A percentile compares a stretch with the other conserved stretches of the same genome.
Conservation (phyloP, 2,888 invertebrate species). For the Metacarcinus magister region DNA sequence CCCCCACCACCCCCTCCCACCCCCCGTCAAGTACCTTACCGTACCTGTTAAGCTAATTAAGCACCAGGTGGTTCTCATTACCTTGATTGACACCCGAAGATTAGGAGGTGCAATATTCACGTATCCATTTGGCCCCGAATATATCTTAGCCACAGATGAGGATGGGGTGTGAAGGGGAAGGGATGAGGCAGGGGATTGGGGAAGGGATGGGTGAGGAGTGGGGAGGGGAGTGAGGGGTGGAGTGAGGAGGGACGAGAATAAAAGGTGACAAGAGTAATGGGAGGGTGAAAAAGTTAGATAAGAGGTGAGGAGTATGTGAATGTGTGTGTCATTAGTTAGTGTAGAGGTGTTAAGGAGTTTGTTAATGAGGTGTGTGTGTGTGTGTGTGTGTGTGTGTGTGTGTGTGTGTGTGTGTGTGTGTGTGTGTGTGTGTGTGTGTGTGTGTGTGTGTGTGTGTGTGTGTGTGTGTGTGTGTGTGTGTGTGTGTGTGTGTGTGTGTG, state of each 20-base stretch:
- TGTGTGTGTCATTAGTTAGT: background rate
- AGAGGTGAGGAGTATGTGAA: background rate
- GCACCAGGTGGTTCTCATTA: background rate
- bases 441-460: too few species aligned
- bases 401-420: background rate
- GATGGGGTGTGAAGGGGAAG: background rate
- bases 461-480: too few species aligned
- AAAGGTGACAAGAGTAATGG: background rate
- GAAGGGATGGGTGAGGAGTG: background rate
- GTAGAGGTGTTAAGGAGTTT: background rate
- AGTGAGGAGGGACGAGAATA: background rate
- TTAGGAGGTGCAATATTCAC: slow-evolving; percentile 22
- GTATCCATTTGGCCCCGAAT: background rate
- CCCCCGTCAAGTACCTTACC: background rate
- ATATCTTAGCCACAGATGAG: background rate
- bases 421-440: too few species aligned
- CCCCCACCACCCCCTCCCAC: background rate
- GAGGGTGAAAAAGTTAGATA: background rate
- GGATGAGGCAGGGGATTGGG: too few species aligned
- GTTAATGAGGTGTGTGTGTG: background rate
- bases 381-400: slow-evolving; percentile 26
- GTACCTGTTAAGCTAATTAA: slow-evolving; percentile 6
- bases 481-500: too few species aligned
- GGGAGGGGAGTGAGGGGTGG: background rate
- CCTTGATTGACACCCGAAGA: background rate